phyloP scores from a whole-genome alignment of 2,888 invertebrate genomes.

The Ceriagrion tenellum region DNA sequence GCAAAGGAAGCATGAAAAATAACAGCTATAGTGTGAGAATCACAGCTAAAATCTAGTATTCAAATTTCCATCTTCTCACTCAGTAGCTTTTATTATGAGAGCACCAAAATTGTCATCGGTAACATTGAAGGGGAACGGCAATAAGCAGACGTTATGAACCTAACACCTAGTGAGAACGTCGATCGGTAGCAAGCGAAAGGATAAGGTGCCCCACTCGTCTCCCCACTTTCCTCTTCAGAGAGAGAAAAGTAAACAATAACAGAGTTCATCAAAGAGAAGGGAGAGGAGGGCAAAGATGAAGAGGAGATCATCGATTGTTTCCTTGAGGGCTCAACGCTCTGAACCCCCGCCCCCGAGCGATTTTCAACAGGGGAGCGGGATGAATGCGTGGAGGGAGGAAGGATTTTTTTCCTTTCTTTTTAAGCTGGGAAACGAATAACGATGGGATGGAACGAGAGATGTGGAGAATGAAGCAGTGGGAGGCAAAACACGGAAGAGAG shows the following conservation, averaged over 20 bases:
- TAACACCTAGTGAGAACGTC: too few relatives aligned
- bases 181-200: background rate
- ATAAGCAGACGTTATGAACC: too few relatives aligned
- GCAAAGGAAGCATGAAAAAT: too few relatives aligned
- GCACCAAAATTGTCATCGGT: too few relatives aligned
- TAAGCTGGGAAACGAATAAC: background rate
- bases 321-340: background rate
- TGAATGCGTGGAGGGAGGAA: background rate
- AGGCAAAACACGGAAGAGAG: background rate
- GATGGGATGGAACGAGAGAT: background rate
- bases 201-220: background rate
- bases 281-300: background rate
- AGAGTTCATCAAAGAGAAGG: background rate
- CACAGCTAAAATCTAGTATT: too few relatives aligned
- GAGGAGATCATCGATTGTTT: background rate
- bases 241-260: background rate
- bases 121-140: too few relatives aligned
- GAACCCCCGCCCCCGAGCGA: background rate
- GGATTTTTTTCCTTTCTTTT: background rate
- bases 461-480: background rate
- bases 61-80: too few relatives aligned
- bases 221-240: background rate
- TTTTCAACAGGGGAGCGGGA: background rate
- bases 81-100: too few relatives aligned
- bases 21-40: too few relatives aligned